phyloP scores from a whole-genome alignment of 2,797 vertebrate genomes.

The Glossophaga mutica region DNA sequence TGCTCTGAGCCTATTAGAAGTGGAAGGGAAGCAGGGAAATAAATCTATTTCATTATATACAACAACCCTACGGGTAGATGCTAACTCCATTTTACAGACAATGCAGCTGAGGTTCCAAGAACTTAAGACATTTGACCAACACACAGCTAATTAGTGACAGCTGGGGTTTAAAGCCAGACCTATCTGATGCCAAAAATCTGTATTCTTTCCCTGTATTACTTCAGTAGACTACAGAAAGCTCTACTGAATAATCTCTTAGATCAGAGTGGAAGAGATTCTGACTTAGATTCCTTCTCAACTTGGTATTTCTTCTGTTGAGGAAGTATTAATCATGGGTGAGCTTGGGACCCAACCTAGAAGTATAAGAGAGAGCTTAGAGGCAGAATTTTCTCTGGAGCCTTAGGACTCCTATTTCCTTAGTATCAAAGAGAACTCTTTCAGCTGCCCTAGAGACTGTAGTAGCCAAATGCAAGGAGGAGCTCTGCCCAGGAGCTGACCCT shows the following conservation, averaged over 20 bases:
- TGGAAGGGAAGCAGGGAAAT: neutral
- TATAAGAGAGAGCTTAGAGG: neutral
- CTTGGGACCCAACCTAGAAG: neutral
- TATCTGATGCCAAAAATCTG: neutral
- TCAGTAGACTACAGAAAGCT: neutral
- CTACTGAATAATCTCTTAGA: neutral
- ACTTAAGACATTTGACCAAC: neutral
- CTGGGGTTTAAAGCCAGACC: neutral
- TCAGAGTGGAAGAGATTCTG: constrained; percentile 1
- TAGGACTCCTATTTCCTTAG: neutral
- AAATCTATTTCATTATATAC: neutral
- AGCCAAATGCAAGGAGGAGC: neutral
- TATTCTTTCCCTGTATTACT: neutral
- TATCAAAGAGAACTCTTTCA: neutral
- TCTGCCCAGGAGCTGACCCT: neutral
- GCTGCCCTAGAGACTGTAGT: neutral
- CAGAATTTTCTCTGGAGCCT: neutral
- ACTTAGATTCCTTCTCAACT: constrained; percentile 1
- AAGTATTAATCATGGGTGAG: neutral
- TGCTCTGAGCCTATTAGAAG: neutral
- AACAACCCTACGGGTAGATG: neutral
- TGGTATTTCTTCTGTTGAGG: neutral
- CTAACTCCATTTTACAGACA: neutral
- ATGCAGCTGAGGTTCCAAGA: neutral
- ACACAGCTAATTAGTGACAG: neutral